phyloP scores from a whole-genome alignment of 2,797 vertebrate genomes.

The Scomberomorus guttatus region DNA sequence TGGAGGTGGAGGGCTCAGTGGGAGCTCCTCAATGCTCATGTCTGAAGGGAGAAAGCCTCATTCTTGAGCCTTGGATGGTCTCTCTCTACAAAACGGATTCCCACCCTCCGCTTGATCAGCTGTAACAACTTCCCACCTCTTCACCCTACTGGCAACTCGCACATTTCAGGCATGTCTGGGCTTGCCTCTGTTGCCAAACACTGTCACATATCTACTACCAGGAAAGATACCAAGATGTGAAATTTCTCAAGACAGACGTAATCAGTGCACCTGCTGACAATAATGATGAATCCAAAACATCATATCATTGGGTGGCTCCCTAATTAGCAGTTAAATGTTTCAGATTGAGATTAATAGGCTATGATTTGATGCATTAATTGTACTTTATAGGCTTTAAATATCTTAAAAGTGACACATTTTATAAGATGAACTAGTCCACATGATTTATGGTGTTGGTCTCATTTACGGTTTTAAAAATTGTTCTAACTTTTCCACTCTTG shows the following conservation, averaged over 20 bases:
- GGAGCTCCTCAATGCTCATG: conserved; percentile 23
- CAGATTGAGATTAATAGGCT: neutral
- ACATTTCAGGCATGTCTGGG: conserved; percentile 24
- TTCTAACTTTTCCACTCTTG: neutral
- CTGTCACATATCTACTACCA: neutral
- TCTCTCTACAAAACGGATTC: conserved; percentile 47
- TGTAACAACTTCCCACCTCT: conserved; percentile 39
- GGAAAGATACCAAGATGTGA: conserved; percentile 23
- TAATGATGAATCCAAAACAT: conserved; percentile 1
- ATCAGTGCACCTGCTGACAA: neutral
- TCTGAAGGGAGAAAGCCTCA: conserved; percentile 38
- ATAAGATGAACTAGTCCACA: neutral
- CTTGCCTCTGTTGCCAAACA: conserved; percentile 17
- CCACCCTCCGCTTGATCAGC: conserved; percentile 54
- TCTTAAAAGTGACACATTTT: neutral
- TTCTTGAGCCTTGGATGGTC: conserved; percentile 35
- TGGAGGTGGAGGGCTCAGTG: conserved; percentile 54
- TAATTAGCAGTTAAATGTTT: neutral
- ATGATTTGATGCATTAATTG: neutral
- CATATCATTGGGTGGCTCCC: neutral
- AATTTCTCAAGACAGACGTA: conserved; percentile 5
- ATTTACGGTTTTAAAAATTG: conserved; percentile 4
- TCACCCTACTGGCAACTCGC: neutral
- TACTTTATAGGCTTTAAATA: neutral
- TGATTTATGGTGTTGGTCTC: neutral